Evolutionary conservation across 2,888 invertebrate genomes (phyloP).

Genomic region (Deroplatys truncata): DNA sequence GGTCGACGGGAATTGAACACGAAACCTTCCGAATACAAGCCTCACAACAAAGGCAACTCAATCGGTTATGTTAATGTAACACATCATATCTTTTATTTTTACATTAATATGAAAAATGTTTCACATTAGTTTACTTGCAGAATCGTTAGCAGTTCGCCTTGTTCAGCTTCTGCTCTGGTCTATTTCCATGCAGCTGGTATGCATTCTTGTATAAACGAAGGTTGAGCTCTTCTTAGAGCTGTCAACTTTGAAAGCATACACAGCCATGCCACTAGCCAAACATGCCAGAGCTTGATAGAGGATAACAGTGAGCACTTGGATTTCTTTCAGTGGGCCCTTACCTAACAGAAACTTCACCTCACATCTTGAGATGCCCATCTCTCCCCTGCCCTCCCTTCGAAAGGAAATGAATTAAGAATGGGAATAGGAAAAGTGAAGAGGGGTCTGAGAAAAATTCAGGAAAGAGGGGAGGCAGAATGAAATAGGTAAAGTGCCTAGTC

Average conservation of each 20-base stretch:
- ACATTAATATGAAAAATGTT: too few species aligned
- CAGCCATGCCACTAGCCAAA: background rate
- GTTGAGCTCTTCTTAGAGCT: background rate
- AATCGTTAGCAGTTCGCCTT: too few species aligned
- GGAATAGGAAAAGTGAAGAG: background rate
- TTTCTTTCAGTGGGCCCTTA: background rate
- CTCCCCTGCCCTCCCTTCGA: background rate
- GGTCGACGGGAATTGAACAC: too few species aligned
- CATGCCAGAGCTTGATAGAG: background rate
- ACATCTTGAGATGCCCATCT: background rate
- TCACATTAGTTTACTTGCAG: too few species aligned
- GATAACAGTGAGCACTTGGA: background rate
- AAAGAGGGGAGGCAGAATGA: background rate
- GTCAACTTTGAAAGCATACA: background rate
- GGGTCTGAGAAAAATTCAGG: background rate
- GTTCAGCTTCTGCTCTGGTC: background rate
- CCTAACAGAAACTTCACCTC: background rate
- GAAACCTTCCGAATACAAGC: too few species aligned
- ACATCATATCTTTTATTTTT: too few species aligned
- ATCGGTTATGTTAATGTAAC: too few species aligned
- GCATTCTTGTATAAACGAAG: background rate
- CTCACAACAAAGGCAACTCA: too few species aligned
- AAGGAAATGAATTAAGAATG: constrained; percentile 14
- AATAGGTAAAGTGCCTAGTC: constrained; percentile 1
- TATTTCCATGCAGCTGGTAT: background rate